phyloP scores from a whole-genome alignment of 2,888 invertebrate species.

The Lepidocyrtinus sp. region DNA sequence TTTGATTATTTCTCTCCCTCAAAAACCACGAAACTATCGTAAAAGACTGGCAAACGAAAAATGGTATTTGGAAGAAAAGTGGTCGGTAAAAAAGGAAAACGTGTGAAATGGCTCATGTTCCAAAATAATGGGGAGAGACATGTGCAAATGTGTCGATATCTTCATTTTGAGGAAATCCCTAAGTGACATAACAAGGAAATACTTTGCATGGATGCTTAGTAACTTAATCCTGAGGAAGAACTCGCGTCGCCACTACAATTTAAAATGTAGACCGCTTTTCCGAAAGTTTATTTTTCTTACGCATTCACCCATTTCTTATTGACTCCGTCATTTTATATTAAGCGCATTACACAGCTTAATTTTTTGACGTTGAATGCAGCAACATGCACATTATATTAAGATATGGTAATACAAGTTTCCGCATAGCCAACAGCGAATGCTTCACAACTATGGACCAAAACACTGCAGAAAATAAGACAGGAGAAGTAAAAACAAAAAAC shows the following conservation, averaged over 20 bases:
- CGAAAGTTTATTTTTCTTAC: background rate
- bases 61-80: constrained; percentile 8
- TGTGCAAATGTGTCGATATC: constrained; percentile 48
- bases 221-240: constrained; percentile 31
- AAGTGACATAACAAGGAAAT: constrained; percentile 36
- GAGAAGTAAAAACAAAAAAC: too few relatives aligned
- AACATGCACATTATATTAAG: background rate
- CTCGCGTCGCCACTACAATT: constrained; percentile 1
- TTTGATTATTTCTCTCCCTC: too few relatives aligned
- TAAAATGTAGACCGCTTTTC: background rate
- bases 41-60: background rate
- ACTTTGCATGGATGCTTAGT: constrained; percentile 48
- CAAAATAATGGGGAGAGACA: constrained; percentile 52
- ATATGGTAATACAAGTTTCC: background rate
- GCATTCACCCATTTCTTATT: constrained; percentile 1
- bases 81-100: background rate
- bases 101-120: constrained; percentile 56
- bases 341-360: background rate
- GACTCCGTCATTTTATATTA: background rate
- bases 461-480: too few relatives aligned
- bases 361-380: too few relatives aligned
- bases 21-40: too few relatives aligned
- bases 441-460: too few relatives aligned
- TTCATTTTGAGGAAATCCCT: constrained; percentile 30
- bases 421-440: background rate